Base-by-base conservation (phyloP, 2,888 invertebrate species). In the Allacma fusca region DNA sequence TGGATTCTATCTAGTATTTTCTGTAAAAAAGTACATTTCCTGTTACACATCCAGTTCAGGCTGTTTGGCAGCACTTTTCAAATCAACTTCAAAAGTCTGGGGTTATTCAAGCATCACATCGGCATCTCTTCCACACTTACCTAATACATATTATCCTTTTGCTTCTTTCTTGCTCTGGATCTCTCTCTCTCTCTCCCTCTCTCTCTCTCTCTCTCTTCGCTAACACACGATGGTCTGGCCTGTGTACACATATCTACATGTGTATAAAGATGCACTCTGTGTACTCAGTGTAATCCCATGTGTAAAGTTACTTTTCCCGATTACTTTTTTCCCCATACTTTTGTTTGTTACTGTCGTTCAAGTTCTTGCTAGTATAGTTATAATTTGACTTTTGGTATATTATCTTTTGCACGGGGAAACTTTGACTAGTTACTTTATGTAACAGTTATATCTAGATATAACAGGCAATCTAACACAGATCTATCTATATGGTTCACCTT, bases 231-330 rank as follows among this genome's bases (percentile, higher is more conserved):
- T n/a, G n/a, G n/a, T n/a, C 34, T 34, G 4, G 34, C 5, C 34
- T 34, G 4, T 34, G 9, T 9, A 34, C 9, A 34, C 5, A 34
- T 7, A 34, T 34, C n/a, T n/a, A n/a, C n/a, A n/a, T 34, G 34
- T 34, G 34, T 34, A 9, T 4, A 34, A 12, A n/a, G 50, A 13
- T 16, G 16, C 19, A 50, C 19, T 12, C 50, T 40, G 40, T 40
- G 40, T 40, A 50, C 50, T 2, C 19, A 16, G 50, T 19, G 50
- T 19, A n/a, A 50, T 50, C 50, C 50, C 50, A 50, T 50, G 50
- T 50, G 50, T n/a, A n/a, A 50, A 50, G 50, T 50, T 50, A 50
- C 50, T 50, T 50, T 50, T 19, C 50, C 50, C 50, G 50, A 50
- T 50, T 50, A 50, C n/a, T 50, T 50, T 50, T 50, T 50, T 34